Evolutionary conservation across 2,797 vertebrate genomes (phyloP).

Genomic region (Eurystomus glaucurus): DNA sequence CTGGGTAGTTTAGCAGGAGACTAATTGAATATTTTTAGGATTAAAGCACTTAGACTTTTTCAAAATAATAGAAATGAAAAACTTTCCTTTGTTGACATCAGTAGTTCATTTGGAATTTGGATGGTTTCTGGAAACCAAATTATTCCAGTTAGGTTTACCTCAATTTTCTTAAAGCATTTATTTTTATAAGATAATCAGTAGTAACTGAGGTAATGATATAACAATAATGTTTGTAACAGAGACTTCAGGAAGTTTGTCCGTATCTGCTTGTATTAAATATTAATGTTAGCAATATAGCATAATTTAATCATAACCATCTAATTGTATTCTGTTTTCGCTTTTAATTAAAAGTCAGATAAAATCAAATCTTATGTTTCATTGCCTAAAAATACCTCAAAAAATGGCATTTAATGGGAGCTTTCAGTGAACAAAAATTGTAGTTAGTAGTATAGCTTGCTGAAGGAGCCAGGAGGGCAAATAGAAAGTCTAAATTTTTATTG

Average conservation of each 20-base stretch:
- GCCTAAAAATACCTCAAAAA: background rate
- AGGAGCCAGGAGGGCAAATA: fast-evolving
- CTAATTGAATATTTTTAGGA: background rate
- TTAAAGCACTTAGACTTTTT: background rate
- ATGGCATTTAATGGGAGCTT: background rate
- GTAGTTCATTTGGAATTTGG: background rate
- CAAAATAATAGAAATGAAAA: background rate
- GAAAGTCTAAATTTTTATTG: background rate
- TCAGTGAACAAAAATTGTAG: background rate
- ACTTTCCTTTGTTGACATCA: background rate
- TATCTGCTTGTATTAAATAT: background rate
- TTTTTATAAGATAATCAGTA: background rate
- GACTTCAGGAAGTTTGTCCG: background rate
- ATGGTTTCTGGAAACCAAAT: background rate
- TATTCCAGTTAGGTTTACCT: background rate
- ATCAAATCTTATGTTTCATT: background rate
- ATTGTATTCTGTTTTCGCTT: background rate
- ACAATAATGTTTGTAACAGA: background rate
- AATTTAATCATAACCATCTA: background rate
- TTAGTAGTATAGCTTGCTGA: background rate
- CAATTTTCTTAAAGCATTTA: background rate
- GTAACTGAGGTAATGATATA: background rate
- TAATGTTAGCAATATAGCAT: background rate
- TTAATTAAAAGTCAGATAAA: background rate
- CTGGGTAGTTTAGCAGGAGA: background rate